Conservation (phyloP, 2,888 invertebrate genomes). For the Microplitis deprimator region DNA sequence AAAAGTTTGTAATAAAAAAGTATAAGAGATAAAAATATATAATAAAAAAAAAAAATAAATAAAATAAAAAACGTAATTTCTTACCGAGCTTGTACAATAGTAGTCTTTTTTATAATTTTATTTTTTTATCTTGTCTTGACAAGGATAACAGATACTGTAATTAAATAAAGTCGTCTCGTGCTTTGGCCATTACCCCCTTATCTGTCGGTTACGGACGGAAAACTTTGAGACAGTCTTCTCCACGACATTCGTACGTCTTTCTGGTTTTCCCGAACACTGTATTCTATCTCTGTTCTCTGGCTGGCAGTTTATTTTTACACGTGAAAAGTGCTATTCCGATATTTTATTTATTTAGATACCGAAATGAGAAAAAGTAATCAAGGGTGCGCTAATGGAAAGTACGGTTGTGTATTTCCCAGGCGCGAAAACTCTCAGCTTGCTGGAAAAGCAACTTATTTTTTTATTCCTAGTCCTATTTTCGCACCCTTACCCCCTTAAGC, state of each 20-base stretch:
- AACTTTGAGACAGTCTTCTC: slow-evolving; percentile 39
- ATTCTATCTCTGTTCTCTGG: background rate
- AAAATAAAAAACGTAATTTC: slow-evolving; percentile 25
- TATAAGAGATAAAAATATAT: slow-evolving; percentile 31
- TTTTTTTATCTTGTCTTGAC: slow-evolving; percentile 20
- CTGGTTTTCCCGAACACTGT: background rate
- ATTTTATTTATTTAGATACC: slow-evolving; percentile 71
- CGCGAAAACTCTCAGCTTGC: slow-evolving; percentile 16
- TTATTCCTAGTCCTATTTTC: slow-evolving; percentile 48
- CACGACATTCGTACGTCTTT: slow-evolving; percentile 14
- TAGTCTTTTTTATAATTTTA: slow-evolving; percentile 21
- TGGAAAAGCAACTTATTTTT: slow-evolving; percentile 55
- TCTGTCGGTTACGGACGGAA: slow-evolving; percentile 61
- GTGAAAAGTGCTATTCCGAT: slow-evolving; percentile 58
- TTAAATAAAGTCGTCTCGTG: slow-evolving; percentile 67
- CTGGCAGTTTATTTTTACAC: slow-evolving; percentile 15
- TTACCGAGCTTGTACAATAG: background rate
- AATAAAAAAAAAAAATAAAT: slow-evolving; percentile 42
- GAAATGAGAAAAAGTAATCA: slow-evolving; percentile 71
- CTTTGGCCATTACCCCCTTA: slow-evolving; percentile 66
- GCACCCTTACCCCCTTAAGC: slow-evolving; percentile 40
- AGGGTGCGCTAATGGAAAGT: slow-evolving; percentile 69
- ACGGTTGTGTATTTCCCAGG: slow-evolving; percentile 40
- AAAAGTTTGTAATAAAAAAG: background rate
- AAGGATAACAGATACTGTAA: slow-evolving; percentile 57